Base-by-base conservation (phyloP, 2,113 vertebrate species). In the Plotosus lineatus region DNA sequence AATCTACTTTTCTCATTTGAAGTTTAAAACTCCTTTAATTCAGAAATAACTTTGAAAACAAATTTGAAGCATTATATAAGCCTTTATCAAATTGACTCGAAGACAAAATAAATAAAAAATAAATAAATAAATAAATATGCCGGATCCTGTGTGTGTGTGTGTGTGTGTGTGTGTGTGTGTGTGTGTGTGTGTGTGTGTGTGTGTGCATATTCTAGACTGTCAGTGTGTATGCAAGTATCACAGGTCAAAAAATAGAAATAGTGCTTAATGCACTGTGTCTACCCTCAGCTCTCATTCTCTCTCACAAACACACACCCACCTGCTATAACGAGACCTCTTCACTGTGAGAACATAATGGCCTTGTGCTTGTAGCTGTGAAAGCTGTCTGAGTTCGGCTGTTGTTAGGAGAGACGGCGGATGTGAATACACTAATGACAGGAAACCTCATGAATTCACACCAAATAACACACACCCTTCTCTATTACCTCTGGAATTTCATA, bases 251-350 rank as follows among this genome's bases (percentile, higher is more conserved):
- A 73, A 74, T 50, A 79, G 63, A 55, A 79, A 51, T 28, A 51
- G 78, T 19, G 17, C 69, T 80, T 80, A 73, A 80, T 71, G 68
- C 78, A 36, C 78, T 61, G 12, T 40, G 28, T 51, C 40, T 79
- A 26, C 48, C 61, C 17, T 40, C 55, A 17, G 61, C 40, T 60
- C 48, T 60, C 68, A 14, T 23, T 26, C 55, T 40, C 71, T 65
- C 72, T 23, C 80, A 68, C 73, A 60, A 44, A 74, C 69, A 80
- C 55, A 31, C 78, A 72, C 78, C 53, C 69, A 80, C 78, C 78
- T 80, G 78, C 66, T 72, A 80, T 80, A 80, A 80, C 68, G 31
- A 80, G 78, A 73, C 78, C 78, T 73, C 78, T 73, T 80, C 68
- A 80, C 69, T 61, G 68, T 73, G 78, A 73, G 69, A 60, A 73